Evolutionary conservation across 2,113 vertebrate genomes (phyloP).

Genomic region (Ceyx margarethae): DNA sequence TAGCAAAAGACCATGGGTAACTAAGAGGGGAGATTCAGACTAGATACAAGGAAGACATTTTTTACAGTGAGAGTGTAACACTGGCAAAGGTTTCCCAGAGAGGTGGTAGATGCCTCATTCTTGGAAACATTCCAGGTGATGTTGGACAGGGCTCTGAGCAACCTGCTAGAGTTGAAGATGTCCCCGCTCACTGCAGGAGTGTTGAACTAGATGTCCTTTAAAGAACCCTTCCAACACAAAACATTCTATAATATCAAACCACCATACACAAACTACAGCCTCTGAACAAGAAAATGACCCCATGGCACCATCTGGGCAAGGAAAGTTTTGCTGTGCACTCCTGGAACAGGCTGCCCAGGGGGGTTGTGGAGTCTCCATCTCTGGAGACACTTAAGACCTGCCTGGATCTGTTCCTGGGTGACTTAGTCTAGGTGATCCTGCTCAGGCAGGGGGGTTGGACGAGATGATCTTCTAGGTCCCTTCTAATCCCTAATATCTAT

Average conservation of each 20-base stretch:
- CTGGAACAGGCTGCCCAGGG: not conserved
- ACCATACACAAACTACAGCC: not conserved
- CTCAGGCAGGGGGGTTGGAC: too few species aligned
- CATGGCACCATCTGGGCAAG: accelerated
- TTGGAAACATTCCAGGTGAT: not conserved
- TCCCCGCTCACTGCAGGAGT: not conserved
- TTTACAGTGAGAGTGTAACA: not conserved
- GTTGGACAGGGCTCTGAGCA: not conserved
- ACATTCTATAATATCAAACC: not conserved
- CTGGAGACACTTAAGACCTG: too few species aligned
- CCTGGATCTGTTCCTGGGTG: too few species aligned
- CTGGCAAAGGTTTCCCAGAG: not conserved
- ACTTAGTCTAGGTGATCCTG: too few species aligned
- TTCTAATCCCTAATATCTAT: too few species aligned
- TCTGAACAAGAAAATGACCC: not conserved
- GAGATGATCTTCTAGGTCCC: too few species aligned
- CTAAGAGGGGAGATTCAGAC: not conserved
- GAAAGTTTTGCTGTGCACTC: too few species aligned
- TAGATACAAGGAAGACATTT: not conserved
- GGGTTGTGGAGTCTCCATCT: too few species aligned
- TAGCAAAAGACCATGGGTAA: not conserved
- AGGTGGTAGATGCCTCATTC: not conserved
- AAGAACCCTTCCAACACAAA: not conserved
- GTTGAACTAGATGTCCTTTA: not conserved
- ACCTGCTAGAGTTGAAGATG: not conserved